These are phyloP conservation scores for Leptinotarsa texana DNA, from an alignment of 1,140 invertebrate genomes.

Conservation along the genomic window DNA sequence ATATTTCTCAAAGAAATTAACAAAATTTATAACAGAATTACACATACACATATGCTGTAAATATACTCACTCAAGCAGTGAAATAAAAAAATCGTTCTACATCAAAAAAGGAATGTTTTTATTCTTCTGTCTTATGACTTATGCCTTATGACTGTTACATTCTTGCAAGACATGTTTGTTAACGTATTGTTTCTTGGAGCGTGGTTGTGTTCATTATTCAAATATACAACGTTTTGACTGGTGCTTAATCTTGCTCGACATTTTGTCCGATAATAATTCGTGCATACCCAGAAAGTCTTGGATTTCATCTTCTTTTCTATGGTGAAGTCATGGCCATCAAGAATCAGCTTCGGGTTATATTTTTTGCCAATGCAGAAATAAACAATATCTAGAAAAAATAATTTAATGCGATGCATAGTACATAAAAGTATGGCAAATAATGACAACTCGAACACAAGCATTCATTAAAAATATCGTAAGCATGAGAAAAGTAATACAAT, in stretches of 20 bases:
- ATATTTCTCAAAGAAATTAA: too few relatives aligned
- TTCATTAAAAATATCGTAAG: too few relatives aligned
- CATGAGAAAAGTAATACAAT: too few relatives aligned
- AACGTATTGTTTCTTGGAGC: slow-evolving; percentile 22
- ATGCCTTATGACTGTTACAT: slow-evolving; percentile 30
- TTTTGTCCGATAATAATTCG: slow-evolving; percentile 38
- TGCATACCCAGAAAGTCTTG: slow-evolving; percentile 38
- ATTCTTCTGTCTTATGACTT: slow-evolving; percentile 17
- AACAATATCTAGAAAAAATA: slow-evolving; percentile 37
- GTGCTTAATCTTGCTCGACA: slow-evolving; percentile 37
- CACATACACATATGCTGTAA: too few relatives aligned
- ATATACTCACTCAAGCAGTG: too few relatives aligned
- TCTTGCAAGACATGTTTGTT: slow-evolving; percentile 29
- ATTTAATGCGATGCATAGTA: background rate
- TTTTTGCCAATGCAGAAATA: slow-evolving; percentile 39
- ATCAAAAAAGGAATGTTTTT: background rate
- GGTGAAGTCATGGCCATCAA: slow-evolving; percentile 37
- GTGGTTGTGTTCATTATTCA: slow-evolving; percentile 37
- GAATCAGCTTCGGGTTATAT: slow-evolving; percentile 40
- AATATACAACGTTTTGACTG: slow-evolving; percentile 26
- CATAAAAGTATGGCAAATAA: too few relatives aligned
- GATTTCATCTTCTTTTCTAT: slow-evolving; percentile 33
- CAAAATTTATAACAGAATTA: too few relatives aligned
- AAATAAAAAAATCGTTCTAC: too few relatives aligned
- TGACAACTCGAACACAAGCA: too few relatives aligned